Base-by-base conservation (phyloP, 2,113 vertebrate species). In the Alligator mississippiensis region DNA sequence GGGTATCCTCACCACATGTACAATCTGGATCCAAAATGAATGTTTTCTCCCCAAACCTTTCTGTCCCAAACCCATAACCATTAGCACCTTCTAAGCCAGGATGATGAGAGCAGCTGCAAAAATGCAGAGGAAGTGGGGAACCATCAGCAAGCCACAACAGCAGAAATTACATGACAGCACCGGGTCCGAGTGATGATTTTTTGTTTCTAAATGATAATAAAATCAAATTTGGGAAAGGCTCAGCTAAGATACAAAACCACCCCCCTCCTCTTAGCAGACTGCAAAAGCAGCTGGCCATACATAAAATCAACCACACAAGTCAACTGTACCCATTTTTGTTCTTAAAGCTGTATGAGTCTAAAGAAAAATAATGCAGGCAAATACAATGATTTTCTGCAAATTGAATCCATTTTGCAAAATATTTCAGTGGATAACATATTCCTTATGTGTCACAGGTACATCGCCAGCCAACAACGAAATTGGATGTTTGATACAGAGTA, bases 81-180 rank as follows among this genome's bases (percentile, higher is more conserved):
- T 30, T 68, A 68, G 66, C 30, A 30, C 68, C 19, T 38, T 89
- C 54, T 16, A 8, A 58, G 63, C 59, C 58, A 21, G 4, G 75
- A 58, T 55, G 15, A 17, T 3, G 1, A 75, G 59, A 66, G 16
- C 28, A 89, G 30, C 38, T 83, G 59, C 27, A 59, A 59, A 82
- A 78, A n/a, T 5, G 4, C 8, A 80, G 74, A 82, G 14, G 21
- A 74, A 85, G 79, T 0, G 0, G 2, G 14, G 11, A 57, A 5
- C 47, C 61, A n/a, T 38, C 4, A 4, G 81, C 84, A 22, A 15
- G 12, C 25, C 28, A 25, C 74, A 22, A 12, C 61, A 76, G 5
- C 30, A 70, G 12, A 13, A 22, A 75, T 54, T 55, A 28, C 55
- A 28, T 54, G 28, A 64, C 62, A 64, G 62, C 28, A 68, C 28